These are phyloP conservation scores for Melanotaenia pygmaea DNA, from an alignment of 2,797 vertebrate species.

Conservation along the genomic window DNA sequence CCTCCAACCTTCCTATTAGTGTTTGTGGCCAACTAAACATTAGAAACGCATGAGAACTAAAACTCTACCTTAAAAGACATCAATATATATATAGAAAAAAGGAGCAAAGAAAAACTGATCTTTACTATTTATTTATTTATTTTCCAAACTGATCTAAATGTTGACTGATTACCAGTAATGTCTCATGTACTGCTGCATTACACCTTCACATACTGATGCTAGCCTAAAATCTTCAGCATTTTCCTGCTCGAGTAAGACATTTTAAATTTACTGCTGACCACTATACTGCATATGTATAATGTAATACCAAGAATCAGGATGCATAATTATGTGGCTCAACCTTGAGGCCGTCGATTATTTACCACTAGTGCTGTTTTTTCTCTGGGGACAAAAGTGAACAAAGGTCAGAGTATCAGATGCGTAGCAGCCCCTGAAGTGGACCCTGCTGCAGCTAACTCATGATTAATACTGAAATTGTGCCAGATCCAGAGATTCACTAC, in stretches of 20 bases:
- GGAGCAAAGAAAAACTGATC: no score
- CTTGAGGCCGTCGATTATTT: slow-evolving; percentile 48
- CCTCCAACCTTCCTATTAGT: no score
- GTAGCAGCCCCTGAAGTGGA: slow-evolving; percentile 9
- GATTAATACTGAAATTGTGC: slow-evolving; percentile 21
- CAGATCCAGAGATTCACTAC: slow-evolving; percentile 25
- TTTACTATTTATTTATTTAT: no score
- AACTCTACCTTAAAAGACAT: neutral
- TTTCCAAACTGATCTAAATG: no score
- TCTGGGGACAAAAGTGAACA: slow-evolving; percentile 25
- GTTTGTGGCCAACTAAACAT: neutral
- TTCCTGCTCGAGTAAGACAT: slow-evolving; percentile 43
- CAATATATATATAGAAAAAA: no score
- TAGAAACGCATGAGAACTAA: neutral
- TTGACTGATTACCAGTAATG: no score
- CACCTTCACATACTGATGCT: no score
- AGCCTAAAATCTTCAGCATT: slow-evolving; percentile 18
- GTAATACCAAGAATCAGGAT: slow-evolving; percentile 37
- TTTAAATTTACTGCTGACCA: neutral
- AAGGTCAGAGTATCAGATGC: slow-evolving; percentile 18
- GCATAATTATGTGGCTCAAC: slow-evolving; percentile 17
- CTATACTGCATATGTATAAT: slow-evolving; percentile 41
- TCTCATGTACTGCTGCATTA: no score
- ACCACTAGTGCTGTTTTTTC: slow-evolving; percentile 28
- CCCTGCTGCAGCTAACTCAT: neutral